Evolutionary conservation across 2,797 vertebrate genomes (phyloP).

Genomic region (Malacoctenus gilli): DNA sequence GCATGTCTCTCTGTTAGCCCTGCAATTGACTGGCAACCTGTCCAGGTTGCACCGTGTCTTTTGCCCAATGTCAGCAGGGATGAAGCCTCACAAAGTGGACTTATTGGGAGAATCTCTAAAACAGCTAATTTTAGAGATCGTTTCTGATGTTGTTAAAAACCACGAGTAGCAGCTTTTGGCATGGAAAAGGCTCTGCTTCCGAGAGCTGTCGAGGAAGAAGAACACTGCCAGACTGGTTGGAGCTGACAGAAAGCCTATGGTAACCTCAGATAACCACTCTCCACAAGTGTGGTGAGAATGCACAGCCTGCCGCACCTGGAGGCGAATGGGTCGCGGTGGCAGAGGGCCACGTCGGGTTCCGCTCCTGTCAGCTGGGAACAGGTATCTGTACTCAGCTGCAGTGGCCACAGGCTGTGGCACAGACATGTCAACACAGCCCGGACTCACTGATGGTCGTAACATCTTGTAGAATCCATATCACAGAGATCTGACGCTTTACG

Average conservation of each 20-base stretch:
- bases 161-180: neutral
- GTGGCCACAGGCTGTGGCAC: slow-evolving; percentile 18
- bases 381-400: slow-evolving; percentile 20
- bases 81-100: too few relatives aligned
- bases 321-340: slow-evolving; percentile 12
- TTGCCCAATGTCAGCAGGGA: too few relatives aligned
- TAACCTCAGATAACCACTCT: slow-evolving; percentile 1
- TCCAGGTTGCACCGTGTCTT: too few relatives aligned
- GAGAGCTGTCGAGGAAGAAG: neutral
- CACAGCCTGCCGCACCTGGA: slow-evolving; percentile 2
- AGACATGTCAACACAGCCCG: slow-evolving; percentile 19
- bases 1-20: too few relatives aligned
- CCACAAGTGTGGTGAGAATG: slow-evolving; percentile 4
- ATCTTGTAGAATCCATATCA: slow-evolving; percentile 12
- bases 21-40: too few relatives aligned
- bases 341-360: slow-evolving; percentile 11
- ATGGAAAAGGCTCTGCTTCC: neutral
- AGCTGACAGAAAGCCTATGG: neutral
- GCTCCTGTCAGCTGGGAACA: slow-evolving; percentile 20
- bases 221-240: neutral
- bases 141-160: too few relatives aligned
- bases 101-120: too few relatives aligned
- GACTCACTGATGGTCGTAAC: slow-evolving; percentile 7
- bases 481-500: neutral
- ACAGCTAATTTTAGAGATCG: too few relatives aligned